Evolutionary conservation across 2,797 vertebrate genomes (phyloP), one percentile per base, ranked within the genome.

Genomic region (Cirrhinus molitorella): DNA sequence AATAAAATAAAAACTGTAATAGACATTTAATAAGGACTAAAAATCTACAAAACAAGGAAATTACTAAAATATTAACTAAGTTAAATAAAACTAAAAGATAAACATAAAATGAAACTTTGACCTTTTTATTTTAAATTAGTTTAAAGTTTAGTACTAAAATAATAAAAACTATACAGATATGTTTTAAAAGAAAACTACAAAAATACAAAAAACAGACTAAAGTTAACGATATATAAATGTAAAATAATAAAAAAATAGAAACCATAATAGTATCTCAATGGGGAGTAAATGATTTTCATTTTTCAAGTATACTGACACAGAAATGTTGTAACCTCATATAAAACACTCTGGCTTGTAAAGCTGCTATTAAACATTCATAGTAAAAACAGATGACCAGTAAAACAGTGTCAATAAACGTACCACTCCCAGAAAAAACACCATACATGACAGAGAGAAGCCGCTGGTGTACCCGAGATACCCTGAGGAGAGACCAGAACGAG

Each of bases 381-480:
- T 6, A 37, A 12, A 51, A 6, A 23, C 31, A 28, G 14, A 77
- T 11, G 16, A 31, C 1, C 47, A 25, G 3, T 40, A 31, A 53
- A 37, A n/a, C 4, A 23, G 34, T 5, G n/a, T 37, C 63, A 71
- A 65, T 14, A 31, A 83, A 94, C 95, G 92, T 89, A 99, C 98
- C 95, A 96, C 98, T 61, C 92, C 92, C 76, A 99, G 89, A 87
- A 99, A 99, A 93, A 99, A 99, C 89, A 99, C 96, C 98, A 99
- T 99, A 87, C 98, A 99, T 55, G 95, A 94, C 17, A 99, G 95
- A 9, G 98, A 99, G 92, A 99, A 97, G 3, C 98, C 98, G 49
- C 98, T 99, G 14, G 98, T 99, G 89, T 99, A 99, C 79, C 98
- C 98, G 89, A 99, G 95, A 92, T 99, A 99, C 80, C 98, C 98